A percentile compares a stretch with the other conserved stretches of the same genome.
phyloP scores from a whole-genome alignment of 2,797 vertebrate genomes.

The Sphaeramia orbicularis region DNA sequence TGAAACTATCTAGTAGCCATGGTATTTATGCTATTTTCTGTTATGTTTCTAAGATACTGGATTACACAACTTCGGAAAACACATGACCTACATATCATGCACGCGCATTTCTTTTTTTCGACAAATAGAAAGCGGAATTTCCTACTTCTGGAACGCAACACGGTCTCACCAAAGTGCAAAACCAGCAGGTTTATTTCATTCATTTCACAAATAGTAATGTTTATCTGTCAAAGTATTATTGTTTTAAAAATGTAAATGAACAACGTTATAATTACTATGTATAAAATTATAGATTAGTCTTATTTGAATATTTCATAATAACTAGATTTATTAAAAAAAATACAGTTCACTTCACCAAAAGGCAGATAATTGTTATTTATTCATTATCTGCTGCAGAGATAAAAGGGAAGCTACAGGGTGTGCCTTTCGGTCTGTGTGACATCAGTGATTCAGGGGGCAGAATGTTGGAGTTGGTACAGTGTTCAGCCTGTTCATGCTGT shows the following conservation, averaged over 20 bases:
- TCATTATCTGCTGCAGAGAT: background rate
- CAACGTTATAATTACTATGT: too few species aligned
- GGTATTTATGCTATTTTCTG: background rate
- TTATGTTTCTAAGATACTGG: accelerated
- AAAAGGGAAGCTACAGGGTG: background rate
- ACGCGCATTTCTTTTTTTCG: background rate
- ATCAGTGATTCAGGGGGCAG: slow-evolving; percentile 17
- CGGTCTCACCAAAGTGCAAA: too few species aligned
- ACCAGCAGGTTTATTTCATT: too few species aligned
- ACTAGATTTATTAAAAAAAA: background rate
- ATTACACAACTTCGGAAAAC: accelerated
- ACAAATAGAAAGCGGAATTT: accelerated
- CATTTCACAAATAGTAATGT: too few species aligned
- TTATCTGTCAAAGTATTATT: too few species aligned
- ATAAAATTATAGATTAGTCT: too few species aligned
- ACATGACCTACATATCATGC: background rate
- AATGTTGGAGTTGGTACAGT: slow-evolving; percentile 28
- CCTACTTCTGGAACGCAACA: background rate
- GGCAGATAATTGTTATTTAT: background rate
- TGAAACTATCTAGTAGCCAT: accelerated
- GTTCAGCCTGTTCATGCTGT: slow-evolving; percentile 53
- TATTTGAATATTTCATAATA: background rate
- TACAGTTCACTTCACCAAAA: background rate
- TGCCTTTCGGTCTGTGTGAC: slow-evolving; percentile 22
- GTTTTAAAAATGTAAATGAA: too few species aligned